Evolutionary conservation across 2,797 vertebrate genomes (phyloP).

Genomic region (Lates japonicus): DNA sequence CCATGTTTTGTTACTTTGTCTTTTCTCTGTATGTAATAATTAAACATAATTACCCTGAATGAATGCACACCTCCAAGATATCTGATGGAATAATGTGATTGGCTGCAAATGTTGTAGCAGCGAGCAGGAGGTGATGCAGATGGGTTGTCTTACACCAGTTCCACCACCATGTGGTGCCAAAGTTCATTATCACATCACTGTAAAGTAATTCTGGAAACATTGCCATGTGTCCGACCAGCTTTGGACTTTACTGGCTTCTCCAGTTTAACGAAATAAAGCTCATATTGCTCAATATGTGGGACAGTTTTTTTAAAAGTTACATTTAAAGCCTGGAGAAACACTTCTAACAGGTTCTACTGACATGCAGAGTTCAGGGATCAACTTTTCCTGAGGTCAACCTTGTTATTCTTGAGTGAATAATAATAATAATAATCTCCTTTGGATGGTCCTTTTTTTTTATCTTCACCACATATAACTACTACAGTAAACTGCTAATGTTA

Average conservation of each 20-base stretch:
- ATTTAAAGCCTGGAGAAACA: neutral
- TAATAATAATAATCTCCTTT: too few species aligned
- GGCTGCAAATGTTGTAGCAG: neutral
- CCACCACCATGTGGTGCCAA: constrained; percentile 56
- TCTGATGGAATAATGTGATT: neutral
- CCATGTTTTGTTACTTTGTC: constrained; percentile 1
- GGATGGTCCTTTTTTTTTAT: too few species aligned
- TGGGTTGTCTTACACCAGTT: constrained; percentile 18
- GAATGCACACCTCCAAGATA: neutral
- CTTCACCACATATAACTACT: too few species aligned
- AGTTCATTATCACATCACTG: constrained; percentile 9
- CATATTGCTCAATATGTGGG: constrained; percentile 14
- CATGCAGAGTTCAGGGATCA: neutral
- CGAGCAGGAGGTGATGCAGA: neutral
- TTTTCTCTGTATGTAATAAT: neutral
- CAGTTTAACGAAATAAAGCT: constrained; percentile 39
- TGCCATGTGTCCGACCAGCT: constrained; percentile 17
- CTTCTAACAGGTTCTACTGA: neutral
- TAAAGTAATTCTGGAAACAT: constrained; percentile 23
- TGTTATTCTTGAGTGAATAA: neutral
- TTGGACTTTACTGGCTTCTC: neutral
- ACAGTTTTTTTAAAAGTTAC: neutral
- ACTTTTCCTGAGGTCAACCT: neutral
- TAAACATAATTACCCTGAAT: neutral
- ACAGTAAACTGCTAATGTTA: too few species aligned